A percentile compares a stretch with the other conserved stretches of the same genome.
These are phyloP conservation scores for Microcebus griseorufus DNA, from an alignment of 2,113 vertebrate species.

Conservation along the genomic window DNA sequence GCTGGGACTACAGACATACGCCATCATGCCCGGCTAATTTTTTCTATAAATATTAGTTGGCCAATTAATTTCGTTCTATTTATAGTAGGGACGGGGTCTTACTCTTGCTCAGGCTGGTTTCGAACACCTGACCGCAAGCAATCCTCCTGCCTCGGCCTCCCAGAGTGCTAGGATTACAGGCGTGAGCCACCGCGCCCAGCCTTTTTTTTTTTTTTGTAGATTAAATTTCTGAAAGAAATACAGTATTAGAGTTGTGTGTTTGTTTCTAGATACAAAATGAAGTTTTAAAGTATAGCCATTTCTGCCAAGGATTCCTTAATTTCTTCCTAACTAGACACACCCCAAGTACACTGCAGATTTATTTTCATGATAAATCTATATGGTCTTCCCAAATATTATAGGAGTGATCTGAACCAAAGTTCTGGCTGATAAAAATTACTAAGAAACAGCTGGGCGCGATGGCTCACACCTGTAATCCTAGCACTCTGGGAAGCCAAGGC, in stretches of 20 bases:
- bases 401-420: neutral
- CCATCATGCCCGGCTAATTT: too few species aligned
- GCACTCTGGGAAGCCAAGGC: too few species aligned
- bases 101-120: too few species aligned
- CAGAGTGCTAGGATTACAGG: too few species aligned
- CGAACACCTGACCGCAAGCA: too few species aligned
- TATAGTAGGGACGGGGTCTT: too few species aligned
- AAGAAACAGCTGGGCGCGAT: neutral
- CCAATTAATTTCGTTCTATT: too few species aligned
- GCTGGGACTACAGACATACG: too few species aligned
- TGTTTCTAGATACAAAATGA: neutral
- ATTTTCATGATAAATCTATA: neutral
- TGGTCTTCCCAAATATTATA: neutral
- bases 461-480: too few species aligned
- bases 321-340: neutral
- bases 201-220: neutral
- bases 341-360: neutral
- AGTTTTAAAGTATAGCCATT: neutral
- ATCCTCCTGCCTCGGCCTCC: too few species aligned
- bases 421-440: neutral
- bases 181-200: too few species aligned
- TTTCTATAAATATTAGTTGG: too few species aligned
- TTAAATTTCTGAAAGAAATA: conserved; percentile 27
- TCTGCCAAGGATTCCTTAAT: neutral
- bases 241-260: neutral